Base-by-base conservation (phyloP, 2,797 vertebrate species). In the Bucorvus abyssinicus region DNA sequence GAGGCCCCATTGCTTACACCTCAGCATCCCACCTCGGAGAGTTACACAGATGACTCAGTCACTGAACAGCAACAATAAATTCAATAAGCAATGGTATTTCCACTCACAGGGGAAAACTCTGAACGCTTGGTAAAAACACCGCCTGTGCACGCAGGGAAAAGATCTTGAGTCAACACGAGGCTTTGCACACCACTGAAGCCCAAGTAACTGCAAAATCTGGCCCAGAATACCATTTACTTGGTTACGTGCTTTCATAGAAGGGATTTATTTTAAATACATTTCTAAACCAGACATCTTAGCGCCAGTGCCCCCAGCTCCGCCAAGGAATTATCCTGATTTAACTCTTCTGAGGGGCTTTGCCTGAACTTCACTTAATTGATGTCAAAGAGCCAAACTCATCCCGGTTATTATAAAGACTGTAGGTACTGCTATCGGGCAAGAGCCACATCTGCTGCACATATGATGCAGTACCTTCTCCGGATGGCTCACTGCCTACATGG, bases 381-480 rank as follows among this genome's bases (percentile, higher is more conserved):
- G 69, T 27, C 65, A 34, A 65, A 67, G 52, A 73, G 56, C 27
- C 74, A 84, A 73, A 38, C 14, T 59, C 44, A 63, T 22, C 16
- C 26, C 47, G 14, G 6, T 57, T 44, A 42, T 17, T 44, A 24
- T 3, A n/a, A 61, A 73, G 30, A 32, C 12, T 26, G 14, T 2
- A 79, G 67, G 78, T 50, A 40, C 19, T 7, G 10, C 38, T 56
- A 29, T 42, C 0, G 0, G 87, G 18, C 4, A 4, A 49, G 60
- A 89, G 49, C 36, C 14, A 2, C 45, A 64, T 53, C 49, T 81
- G 76, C 88, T 49, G 49, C 68, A 26, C 32, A 7, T 3, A 15
- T 0, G 1, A 17, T 6, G 55, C 20, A n/a, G 59, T 23, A 32
- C 55, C 65, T 20, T 9, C 9, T 40, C 53, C 0, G 0, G 14